Evolutionary conservation across 2,888 invertebrate species (phyloP), one percentile per base, ranked within the genome.

Genomic region (Gnatocerus cornutus): DNA sequence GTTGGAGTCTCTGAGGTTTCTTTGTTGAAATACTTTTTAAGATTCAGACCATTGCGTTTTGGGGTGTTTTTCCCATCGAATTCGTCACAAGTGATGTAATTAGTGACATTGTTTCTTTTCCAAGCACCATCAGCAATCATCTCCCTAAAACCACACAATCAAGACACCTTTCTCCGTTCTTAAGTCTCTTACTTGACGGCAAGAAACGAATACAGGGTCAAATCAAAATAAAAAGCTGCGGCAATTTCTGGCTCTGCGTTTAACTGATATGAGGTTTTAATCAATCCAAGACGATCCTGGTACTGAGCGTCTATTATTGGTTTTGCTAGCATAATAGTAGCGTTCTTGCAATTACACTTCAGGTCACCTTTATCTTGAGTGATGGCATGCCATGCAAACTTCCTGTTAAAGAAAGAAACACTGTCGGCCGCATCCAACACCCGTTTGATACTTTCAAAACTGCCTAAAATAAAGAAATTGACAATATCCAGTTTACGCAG

Each of bases 381-480:
- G 27, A 96, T 87, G 1, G 93, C 91, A 82, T 94, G 93, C 96
- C 97, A 96, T 46, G 95, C 94, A 74, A 92, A 94, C 84, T 96
- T 94, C 67, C 92, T 78, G 59, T 83, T 94, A 79, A 95, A 95
- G 81, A 92, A 94, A 71, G 91, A 90, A 43, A 92, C 89, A 48
- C 89, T 88, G 70, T 93, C 91, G 0, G 93, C 94, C 0, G 89
- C 82, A 71, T 84, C 83, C 55, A 85, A 73, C 2, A 85, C 84
- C 3, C 76, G 71, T 68, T 83, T 90, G 59, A 95, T 92, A 4
- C 92, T 94, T 52, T 87, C 86, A 52, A 92, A 85, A 77, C 89
- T 91, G 1, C 94, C 95, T 55, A 97, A 86, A 7, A 97, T 87
- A 83, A 98, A 97, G 81, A 93, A 96, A 81, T 97, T 96, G 16